Conservation (phyloP, 2,888 invertebrate genomes). For the Spisula subtruncata region DNA sequence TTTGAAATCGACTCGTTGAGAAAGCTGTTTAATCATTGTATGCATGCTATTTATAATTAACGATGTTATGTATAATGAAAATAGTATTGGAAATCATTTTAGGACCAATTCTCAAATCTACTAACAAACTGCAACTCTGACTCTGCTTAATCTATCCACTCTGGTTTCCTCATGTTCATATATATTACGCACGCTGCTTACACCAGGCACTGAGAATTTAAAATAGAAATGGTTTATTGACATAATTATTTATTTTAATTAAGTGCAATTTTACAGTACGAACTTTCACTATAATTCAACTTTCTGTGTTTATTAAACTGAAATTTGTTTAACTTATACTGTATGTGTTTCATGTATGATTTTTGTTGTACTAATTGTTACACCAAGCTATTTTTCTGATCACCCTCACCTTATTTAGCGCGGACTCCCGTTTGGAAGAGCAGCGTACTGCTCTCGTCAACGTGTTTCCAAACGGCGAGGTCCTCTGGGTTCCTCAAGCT, state of each 20-base stretch:
- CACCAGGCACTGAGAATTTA: background rate
- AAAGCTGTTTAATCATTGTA: background rate
- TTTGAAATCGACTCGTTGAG: background rate
- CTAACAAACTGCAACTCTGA: slow-evolving; percentile 10
- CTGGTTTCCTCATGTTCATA: slow-evolving; percentile 4
- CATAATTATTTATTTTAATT: background rate
- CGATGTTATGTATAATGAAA: too few relatives aligned
- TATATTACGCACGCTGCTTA: slow-evolving; percentile 23
- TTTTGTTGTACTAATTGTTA: slow-evolving; percentile 47
- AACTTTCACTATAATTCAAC: background rate
- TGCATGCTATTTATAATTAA: background rate
- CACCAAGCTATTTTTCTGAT: slow-evolving; percentile 39
- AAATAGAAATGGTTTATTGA: background rate
- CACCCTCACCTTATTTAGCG: slow-evolving; percentile 80
- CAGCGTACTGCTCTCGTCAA: slow-evolving; percentile 87
- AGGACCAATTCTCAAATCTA: slow-evolving; percentile 5
- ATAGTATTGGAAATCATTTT: too few relatives aligned
- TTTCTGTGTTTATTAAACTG: background rate
- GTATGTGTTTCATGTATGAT: slow-evolving; percentile 33
- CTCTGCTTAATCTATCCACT: slow-evolving; percentile 20
- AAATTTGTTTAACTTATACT: background rate
- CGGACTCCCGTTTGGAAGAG: slow-evolving; percentile 87
- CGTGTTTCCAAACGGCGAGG: slow-evolving; percentile 81
- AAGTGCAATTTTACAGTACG: background rate
- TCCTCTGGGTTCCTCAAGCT: slow-evolving; percentile 86